Evolutionary conservation across 2,888 invertebrate genomes (phyloP), one percentile per base, ranked within the genome.

Genomic region (Lasioglossum malachurum): DNA sequence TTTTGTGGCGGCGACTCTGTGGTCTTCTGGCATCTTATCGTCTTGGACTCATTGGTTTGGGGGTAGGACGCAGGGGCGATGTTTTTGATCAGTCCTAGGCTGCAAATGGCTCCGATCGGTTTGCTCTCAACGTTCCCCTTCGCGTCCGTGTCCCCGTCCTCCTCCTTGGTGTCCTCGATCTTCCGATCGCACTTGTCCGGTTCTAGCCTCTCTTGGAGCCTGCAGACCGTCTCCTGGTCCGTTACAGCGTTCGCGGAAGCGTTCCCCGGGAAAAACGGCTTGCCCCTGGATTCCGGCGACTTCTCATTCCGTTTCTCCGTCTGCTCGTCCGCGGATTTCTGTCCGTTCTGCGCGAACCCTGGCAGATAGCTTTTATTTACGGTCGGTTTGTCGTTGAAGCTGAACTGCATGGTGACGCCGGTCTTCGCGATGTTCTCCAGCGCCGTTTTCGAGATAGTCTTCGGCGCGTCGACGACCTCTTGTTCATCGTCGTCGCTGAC

Each of bases 391-490:
- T 96, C 95, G 79, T 95, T 95, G 93, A 97, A 97, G 82, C 96
- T 96, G 93, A 96, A 97, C 86, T 97, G 96, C 91, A 97, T 96
- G 31, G 97, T 96, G 80, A 96, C 96, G n/a, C 97, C 97, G 82
- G 97, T 97, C 94, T 96, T 97, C 53, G 97, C 96, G 92, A 97
- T 97, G 91, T 97, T 96, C 93, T 97, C 97, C 77, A 97, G 95
- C 16, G 97, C 97, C n/a, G 96, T 95, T 91, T 96, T 96, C 14
- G 97, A 96, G 92, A 97, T 96, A 69, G 93, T 94, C 88, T 96
- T 96, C 73, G 95, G 93, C 73, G 94, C 94, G 44, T 95, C 95
- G 10, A 92, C 60, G 41, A 82, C 60, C 12, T 87, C 90, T 46
- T 79, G 53, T 12, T 8, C 80, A 16, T 82, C 81, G 10, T 83